Base-by-base conservation (phyloP, 1,140 invertebrate species). In the Nasonia longicornis region DNA sequence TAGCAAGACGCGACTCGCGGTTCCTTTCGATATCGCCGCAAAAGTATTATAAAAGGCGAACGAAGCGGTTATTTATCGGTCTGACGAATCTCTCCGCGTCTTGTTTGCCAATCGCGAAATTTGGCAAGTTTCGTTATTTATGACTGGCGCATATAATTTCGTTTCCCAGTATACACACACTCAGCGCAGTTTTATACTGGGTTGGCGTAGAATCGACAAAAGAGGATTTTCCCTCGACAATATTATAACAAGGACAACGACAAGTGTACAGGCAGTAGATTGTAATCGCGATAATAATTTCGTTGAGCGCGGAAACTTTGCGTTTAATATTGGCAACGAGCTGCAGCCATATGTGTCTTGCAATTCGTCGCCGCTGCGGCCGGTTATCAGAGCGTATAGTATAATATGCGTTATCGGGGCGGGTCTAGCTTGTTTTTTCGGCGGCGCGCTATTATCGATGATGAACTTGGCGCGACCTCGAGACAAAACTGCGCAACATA, bases 381-480 rank as follows among this genome's bases (percentile, higher is more conserved):
- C 70, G 69, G 26, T 79, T 79, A 79, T 72, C 71, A 67, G 38
- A 14, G 14, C n/a, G 38, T 72, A 35, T 35, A 72, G 35, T 35
- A n/a, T 48, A 74, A 29, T 74, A 66, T 74, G 63, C 72, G 79
- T 89, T 90, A 89, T 90, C 89, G 86, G 86, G 82, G 85, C 88
- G 88, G 87, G 85, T 89, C 89, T 90, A 90, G 88, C 89, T 88
- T 90, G 67, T 90, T 88, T 89, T 88, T 89, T 88, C 84, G 89
- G 86, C 85, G 87, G 85, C 85, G 86, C 52, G 83, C 86, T 88
- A 89, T 89, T 90, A 91, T 91, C 89, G 87, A 91, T 88, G 88
- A 91, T 90, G 88, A 91, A 90, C 89, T 90, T 89, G 86, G 87
- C 83, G 84, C 87, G 88, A 91, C 88, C 87, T 88, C 86, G 85